Percentiles rank a stretch among this genome's conserved stretches.
Evolutionary conservation across 2,113 vertebrate species (phyloP).

Genomic region (Atrichornis clamosus): DNA sequence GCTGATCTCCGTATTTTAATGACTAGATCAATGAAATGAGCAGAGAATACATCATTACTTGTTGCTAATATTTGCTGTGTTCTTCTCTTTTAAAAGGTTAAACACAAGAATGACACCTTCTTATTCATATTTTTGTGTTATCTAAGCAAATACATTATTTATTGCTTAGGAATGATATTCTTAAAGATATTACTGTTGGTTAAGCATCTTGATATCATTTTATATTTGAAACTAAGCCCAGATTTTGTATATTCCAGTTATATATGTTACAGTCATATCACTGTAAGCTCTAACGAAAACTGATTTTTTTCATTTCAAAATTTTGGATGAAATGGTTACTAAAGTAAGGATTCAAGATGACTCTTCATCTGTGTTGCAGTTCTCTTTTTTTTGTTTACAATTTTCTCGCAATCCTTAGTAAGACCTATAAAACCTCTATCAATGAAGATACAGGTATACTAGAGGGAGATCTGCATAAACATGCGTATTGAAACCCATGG

Average conservation of each 20-base stretch:
- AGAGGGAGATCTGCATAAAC: background rate
- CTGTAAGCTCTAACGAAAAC: background rate
- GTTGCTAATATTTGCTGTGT: background rate
- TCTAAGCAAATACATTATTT: background rate
- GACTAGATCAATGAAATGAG: background rate
- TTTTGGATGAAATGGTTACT: background rate
- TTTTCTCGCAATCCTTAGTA: background rate
- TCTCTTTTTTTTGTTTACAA: background rate
- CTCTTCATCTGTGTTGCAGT: background rate
- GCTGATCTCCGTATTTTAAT: background rate
- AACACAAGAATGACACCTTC: background rate
- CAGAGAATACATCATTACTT: background rate
- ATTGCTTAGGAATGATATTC: background rate
- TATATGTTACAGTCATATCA: background rate
- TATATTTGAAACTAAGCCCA: background rate
- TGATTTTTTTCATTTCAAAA: background rate
- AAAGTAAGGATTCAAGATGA: background rate
- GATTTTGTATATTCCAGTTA: background rate
- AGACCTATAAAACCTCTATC: background rate
- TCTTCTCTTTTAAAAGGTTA: background rate
- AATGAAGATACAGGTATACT: background rate
- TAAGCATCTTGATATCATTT: background rate
- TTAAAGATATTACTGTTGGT: background rate
- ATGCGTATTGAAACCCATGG: background rate
- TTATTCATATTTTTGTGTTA: background rate